These are phyloP conservation scores for Zaprionus vittiger DNA, from an alignment of 1,140 invertebrate species.

Conservation along the genomic window DNA sequence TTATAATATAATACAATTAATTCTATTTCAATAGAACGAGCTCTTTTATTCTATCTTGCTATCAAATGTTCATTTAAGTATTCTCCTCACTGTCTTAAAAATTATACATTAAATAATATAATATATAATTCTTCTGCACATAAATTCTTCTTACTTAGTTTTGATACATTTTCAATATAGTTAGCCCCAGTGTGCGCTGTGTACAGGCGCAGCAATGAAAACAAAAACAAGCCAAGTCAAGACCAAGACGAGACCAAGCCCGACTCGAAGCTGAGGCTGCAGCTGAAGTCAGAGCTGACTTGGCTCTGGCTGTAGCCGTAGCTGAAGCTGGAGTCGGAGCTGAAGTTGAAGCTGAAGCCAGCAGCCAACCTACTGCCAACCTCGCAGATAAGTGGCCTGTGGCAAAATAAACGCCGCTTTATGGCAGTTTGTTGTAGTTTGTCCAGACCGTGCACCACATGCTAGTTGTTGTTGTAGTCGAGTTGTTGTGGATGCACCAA, in stretches of 20 bases:
- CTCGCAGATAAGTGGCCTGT: conserved; percentile 80
- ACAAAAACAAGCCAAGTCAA: conserved; percentile 68
- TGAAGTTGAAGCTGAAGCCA: conserved; percentile 19
- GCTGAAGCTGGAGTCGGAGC: conserved; percentile 19
- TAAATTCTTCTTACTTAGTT: neutral
- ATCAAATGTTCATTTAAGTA: neutral
- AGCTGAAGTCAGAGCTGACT: conserved; percentile 17
- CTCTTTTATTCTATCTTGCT: too few species aligned
- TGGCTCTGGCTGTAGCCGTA: conserved; percentile 11
- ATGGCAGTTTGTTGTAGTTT: conserved; percentile 80
- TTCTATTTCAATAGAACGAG: too few species aligned
- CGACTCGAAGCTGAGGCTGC: conserved; percentile 30
- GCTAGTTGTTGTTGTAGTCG: conserved; percentile 38
- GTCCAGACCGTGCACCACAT: conserved; percentile 70
- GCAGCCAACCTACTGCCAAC: conserved; percentile 57
- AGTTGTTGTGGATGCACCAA: conserved; percentile 34
- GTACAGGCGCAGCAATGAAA: conserved; percentile 70
- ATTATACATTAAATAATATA: too few species aligned
- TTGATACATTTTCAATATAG: neutral
- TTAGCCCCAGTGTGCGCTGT: conserved; percentile 10
- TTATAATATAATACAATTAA: too few species aligned
- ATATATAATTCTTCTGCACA: neutral
- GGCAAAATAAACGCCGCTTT: conserved; percentile 82
- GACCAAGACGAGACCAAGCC: conserved; percentile 48
- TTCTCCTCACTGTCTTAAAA: too few species aligned